A percentile compares a stretch with the other conserved stretches of the same genome.
These are phyloP conservation scores for Acanthoscelides obtectus DNA, from an alignment of 2,888 invertebrate genomes.

Conservation along the genomic window DNA sequence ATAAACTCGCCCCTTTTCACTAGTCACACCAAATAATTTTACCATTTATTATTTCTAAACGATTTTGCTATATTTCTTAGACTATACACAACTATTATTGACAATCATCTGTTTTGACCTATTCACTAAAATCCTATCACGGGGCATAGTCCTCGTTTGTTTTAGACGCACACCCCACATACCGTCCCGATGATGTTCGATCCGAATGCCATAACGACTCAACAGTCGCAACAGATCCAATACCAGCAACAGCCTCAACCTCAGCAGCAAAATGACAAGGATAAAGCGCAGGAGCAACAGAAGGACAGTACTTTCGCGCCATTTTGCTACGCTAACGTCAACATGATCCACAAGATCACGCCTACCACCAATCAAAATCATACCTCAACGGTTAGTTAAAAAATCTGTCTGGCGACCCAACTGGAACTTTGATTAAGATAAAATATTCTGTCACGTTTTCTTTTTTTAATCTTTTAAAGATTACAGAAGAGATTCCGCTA, in stretches of 20 bases:
- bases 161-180: neutral
- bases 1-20: no score
- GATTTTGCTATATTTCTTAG: no score
- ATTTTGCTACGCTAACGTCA: slow-evolving; percentile 66
- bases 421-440: no score
- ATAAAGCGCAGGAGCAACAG: slow-evolving; percentile 38
- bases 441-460: no score
- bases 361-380: slow-evolving; percentile 38
- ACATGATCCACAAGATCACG: slow-evolving; percentile 63
- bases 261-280: slow-evolving; percentile 36
- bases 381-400: slow-evolving; percentile 48
- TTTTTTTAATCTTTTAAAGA: no score
- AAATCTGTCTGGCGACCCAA: slow-evolving; percentile 48
- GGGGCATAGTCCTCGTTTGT: neutral
- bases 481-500: no score
- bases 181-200: slow-evolving; percentile 41
- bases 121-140: neutral
- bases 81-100: no score
- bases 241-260: slow-evolving; percentile 43
- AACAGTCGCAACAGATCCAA: slow-evolving; percentile 32
- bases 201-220: slow-evolving; percentile 47
- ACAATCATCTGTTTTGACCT: no score
- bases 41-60: no score
- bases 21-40: no score
- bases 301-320: slow-evolving; percentile 58